Evolutionary conservation across 2,797 vertebrate genomes (phyloP).

Genomic region (Urosaurus nigricauda): DNA sequence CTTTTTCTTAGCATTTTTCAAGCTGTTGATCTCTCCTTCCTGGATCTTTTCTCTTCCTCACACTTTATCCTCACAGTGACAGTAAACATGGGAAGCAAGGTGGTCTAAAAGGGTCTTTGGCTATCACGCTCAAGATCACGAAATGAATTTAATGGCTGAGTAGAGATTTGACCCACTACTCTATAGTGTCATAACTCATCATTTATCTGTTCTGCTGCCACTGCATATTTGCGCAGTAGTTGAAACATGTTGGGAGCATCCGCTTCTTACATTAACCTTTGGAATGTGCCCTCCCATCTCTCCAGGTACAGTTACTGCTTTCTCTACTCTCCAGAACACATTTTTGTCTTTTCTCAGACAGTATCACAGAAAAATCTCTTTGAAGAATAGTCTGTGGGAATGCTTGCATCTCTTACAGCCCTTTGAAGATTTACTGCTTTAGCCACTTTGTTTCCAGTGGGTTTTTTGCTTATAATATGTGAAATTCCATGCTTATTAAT

Average conservation of each 20-base stretch:
- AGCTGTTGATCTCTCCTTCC: no score
- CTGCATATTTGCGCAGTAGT: neutral
- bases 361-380: constrained; percentile 32
- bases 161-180: neutral
- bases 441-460: constrained; percentile 19
- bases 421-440: constrained; percentile 44
- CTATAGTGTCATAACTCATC: neutral
- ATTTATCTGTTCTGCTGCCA: neutral
- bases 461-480: neutral
- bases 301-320: constrained; percentile 20
- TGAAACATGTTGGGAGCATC: neutral
- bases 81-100: neutral
- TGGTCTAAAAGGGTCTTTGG: neutral
- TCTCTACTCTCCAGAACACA: constrained; percentile 35
- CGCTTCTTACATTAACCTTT: neutral
- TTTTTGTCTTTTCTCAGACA: neutral
- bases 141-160: neutral
- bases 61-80: neutral
- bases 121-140: neutral
- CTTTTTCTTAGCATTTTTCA: neutral
- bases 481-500: neutral
- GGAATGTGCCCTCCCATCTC: neutral
- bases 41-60: neutral
- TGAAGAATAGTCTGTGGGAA: constrained; percentile 28
- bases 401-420: constrained; percentile 29